Percentiles rank a stretch among this genome's conserved stretches.
phyloP scores from a whole-genome alignment of 1,140 invertebrate genomes.

The Drosophila watanabei region DNA sequence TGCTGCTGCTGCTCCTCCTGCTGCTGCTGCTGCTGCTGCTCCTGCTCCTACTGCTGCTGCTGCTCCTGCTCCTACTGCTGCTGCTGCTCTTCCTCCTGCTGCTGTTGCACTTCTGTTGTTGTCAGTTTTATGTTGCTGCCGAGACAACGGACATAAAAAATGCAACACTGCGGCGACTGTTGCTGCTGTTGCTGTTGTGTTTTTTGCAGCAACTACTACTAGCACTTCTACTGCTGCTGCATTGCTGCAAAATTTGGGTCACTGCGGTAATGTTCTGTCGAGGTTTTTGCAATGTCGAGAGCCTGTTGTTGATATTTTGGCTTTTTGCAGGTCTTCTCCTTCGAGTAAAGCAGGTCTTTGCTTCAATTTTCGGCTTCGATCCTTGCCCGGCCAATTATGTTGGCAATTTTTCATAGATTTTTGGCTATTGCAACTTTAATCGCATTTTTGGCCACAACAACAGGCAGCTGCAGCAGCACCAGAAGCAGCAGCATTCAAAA shows the following conservation, averaged over 20 bases:
- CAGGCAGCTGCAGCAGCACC: slow-evolving; percentile 16
- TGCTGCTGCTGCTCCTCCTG: background rate
- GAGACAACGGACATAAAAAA: slow-evolving; percentile 67
- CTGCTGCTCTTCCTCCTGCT: slow-evolving; percentile 3
- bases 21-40: too few species aligned
- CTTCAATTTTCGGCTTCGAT: slow-evolving; percentile 47
- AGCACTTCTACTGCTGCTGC: slow-evolving; percentile 10
- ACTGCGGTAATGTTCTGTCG: slow-evolving; percentile 82
- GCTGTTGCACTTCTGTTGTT: slow-evolving; percentile 56
- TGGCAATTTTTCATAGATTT: slow-evolving; percentile 43
- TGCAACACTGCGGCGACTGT: slow-evolving; percentile 53
- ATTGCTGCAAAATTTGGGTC: slow-evolving; percentile 66
- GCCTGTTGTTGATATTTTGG: slow-evolving; percentile 35
- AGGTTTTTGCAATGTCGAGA: slow-evolving; percentile 36
- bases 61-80: slow-evolving; percentile 8
- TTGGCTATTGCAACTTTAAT: slow-evolving; percentile 37
- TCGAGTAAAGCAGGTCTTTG: slow-evolving; percentile 1
- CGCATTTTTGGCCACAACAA: slow-evolving; percentile 40
- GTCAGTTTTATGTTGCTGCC: slow-evolving; percentile 79
- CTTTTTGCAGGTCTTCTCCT: slow-evolving; percentile 1
- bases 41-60: slow-evolving; percentile 1
- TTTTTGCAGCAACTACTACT: slow-evolving; percentile 19
- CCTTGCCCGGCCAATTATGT: slow-evolving; percentile 29
- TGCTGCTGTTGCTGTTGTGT: slow-evolving; percentile 27
- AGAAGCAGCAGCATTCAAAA: background rate